Base-by-base conservation (phyloP, 2,797 vertebrate species). In the Momotus momota region DNA sequence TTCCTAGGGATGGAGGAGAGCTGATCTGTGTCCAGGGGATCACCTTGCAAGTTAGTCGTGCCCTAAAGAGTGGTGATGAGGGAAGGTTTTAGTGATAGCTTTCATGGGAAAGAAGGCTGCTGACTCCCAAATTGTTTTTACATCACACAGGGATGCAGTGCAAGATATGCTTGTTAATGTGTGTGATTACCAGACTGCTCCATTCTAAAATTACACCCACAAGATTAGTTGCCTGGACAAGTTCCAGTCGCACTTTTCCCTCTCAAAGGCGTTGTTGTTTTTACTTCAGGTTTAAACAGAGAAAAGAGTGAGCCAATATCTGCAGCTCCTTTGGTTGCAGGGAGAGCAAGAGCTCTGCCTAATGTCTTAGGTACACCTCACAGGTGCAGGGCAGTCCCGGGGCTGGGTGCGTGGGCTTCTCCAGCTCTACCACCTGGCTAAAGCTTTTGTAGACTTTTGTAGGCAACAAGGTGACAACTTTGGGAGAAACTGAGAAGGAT, bases 401-500 rank as follows among this genome's bases (percentile, higher is more conserved):
- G 79, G 81, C 79, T 81, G 66, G 54, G 31, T 67, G 48, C 27
- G 7, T 33, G 83, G 75, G 38, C 62, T 81, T 86, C 83, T 79
- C 69, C 55, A 49, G 31, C 46, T 91, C 60, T 27, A 70, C n/a
- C 79, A 89, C 27, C 27, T 58, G 91, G 25, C 80, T 92, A 86
- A 96, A 93, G 64, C 82, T 95, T 98, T 90, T 90, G 92, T 94
- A 93, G 95, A 55, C 69, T 95, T 96, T 95, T 86, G 80, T 60
- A 87, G 88, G 33, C 54, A 86, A 15, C 55, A 89, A 92, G 55
- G 72, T 81, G 78, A 91, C 86, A 91, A 86, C 78, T 75, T 85
- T 25, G 55, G 66, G 71, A 79, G 95, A 93, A 87, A 74, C 48
- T 19, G 33, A 8, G 65, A 81, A 65, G 85, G 73, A 9, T 48